phyloP scores from a whole-genome alignment of 2,797 vertebrate species.

The Selene dorsalis region DNA sequence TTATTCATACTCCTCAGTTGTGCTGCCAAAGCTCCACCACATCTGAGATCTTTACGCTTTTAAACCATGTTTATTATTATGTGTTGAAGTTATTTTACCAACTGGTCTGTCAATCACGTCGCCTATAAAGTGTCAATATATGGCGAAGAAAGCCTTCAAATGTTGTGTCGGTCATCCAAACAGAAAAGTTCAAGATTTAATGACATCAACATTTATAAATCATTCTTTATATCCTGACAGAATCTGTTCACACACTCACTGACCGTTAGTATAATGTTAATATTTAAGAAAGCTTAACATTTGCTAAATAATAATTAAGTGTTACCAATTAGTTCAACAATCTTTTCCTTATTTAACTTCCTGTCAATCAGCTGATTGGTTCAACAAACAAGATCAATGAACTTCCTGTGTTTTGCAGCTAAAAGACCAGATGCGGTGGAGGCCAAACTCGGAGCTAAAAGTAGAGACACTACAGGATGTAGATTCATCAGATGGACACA shows the following conservation, averaged over 20 bases:
- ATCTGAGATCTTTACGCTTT: not conserved
- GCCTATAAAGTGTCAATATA: not conserved
- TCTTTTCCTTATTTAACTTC: too few species aligned
- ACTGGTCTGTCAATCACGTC: not conserved
- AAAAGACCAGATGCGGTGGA: not conserved
- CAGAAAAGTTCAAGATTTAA: too few species aligned
- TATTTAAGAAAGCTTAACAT: too few species aligned
- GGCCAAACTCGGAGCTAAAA: not conserved
- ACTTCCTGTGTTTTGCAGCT: too few species aligned
- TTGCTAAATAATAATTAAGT: too few species aligned
- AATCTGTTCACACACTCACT: too few species aligned
- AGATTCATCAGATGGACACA: not conserved
- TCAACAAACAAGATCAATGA: too few species aligned
- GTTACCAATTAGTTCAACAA: too few species aligned
- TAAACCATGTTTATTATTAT: not conserved
- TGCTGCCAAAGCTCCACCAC: not conserved
- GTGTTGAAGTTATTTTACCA: not conserved
- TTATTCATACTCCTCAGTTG: not conserved
- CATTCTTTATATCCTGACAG: too few species aligned
- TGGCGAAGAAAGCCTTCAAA: not conserved
- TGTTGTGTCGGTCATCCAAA: not conserved
- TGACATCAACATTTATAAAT: too few species aligned
- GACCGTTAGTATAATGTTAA: too few species aligned
- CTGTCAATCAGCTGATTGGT: too few species aligned
- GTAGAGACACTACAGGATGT: not conserved